Base-by-base conservation (phyloP, 23 tunicate species). In the Trididemnum miniatum region DNA sequence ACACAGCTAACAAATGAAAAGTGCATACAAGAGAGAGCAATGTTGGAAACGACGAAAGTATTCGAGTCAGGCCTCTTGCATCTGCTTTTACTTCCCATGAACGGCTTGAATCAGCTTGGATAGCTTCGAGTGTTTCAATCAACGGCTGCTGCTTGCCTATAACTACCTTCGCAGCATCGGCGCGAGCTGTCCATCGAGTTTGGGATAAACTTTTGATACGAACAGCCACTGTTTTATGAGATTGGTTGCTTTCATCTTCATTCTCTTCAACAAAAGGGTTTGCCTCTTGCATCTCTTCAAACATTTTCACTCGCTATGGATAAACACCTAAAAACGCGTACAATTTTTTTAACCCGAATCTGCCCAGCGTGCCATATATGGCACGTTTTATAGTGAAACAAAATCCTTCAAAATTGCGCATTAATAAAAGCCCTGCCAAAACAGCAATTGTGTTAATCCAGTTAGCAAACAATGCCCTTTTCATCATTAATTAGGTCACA, bases 1-100 rank as follows among this genome's bases (percentile, higher is more conserved):
- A 67, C 75, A 67, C 38, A 67, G 75, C 75, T 67, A 67, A 32
- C 75, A 30, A 67, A 33, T 67, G 75, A 67, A 67, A 67, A 67
- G 75, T 67, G 15, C 75, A 67, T 67, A 33, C 75, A 67, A 67
- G 75, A 30, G 75, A 67, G 32, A 67, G 75, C 75, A 67, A 67
- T 67, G 75, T 67, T 67, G 75, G 75, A 67, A 67, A 67, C 75
- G 75, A 67, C 75, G 75, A 67, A 67, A 67, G 75, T 38, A 67
- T 67, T 67, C 75, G 38, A 67, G 32, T 67, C 75, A 67, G 75
- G 75, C 75, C 75, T 67, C 75, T 67, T 67, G 38, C 75, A 67
- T 67, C 75, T 67, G 75, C 75, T 32, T 67, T 67, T 38, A 67
- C 75, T 67, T 67, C 75, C 75, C 75, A 67, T 67, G 75, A 67